Evolutionary conservation across 2,113 vertebrate genomes (phyloP).

Genomic region (Thunnus thynnus): DNA sequence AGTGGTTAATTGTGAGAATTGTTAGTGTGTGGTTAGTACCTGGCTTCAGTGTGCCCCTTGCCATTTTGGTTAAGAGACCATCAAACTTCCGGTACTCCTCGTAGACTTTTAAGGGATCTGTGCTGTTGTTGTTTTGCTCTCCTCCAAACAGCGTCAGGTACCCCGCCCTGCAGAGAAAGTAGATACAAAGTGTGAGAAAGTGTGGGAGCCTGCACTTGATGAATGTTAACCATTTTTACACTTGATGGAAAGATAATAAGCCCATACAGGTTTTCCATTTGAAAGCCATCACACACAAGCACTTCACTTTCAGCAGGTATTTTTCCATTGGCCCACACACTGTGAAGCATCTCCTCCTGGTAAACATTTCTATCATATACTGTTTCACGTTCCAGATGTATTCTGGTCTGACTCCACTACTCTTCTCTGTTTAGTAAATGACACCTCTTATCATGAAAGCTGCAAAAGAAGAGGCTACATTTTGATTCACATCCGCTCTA

Average conservation of each 20-base stretch:
- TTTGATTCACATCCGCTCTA: neutral
- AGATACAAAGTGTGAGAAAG: constrained; percentile 6
- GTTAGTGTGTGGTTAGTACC: constrained; percentile 67
- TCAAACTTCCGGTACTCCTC: constrained; percentile 86
- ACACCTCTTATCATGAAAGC: neutral
- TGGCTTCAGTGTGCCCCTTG: constrained; percentile 81
- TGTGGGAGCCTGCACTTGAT: neutral
- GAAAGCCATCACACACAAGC: neutral
- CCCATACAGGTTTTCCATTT: constrained; percentile 6
- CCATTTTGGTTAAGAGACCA: constrained; percentile 85
- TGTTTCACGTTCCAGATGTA: constrained; percentile 2
- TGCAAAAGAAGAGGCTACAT: neutral
- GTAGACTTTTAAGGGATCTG: constrained; percentile 80
- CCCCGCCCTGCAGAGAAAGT: constrained; percentile 82
- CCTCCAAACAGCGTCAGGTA: constrained; percentile 87
- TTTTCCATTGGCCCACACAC: constrained; percentile 41
- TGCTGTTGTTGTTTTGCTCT: constrained; percentile 78
- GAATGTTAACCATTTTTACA: neutral
- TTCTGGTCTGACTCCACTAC: neutral
- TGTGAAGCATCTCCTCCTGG: neutral
- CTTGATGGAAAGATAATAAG: constrained; percentile 31
- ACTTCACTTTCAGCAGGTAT: neutral
- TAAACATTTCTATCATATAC: neutral
- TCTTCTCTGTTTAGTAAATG: neutral
- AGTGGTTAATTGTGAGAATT: neutral